Conservation (phyloP, 2,888 invertebrate species). For the Eupithecia dodoneata region DNA sequence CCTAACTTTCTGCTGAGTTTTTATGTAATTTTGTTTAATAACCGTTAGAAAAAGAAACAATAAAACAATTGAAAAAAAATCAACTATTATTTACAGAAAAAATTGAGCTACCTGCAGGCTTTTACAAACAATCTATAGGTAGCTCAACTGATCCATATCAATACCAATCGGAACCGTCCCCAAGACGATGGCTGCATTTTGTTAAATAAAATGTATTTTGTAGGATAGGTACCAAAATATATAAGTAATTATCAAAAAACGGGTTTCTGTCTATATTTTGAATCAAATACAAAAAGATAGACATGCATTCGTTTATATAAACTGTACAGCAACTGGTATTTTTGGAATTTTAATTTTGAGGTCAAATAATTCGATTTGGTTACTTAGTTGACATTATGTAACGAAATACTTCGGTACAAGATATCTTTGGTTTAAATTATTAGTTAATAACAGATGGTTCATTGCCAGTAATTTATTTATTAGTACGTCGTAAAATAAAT, state of each 20-base stretch:
- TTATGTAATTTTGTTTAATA: too few species aligned
- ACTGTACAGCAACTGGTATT: constrained; percentile 9
- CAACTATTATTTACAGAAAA: too few species aligned
- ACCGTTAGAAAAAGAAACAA: too few species aligned
- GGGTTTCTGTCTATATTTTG: neutral
- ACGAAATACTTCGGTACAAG: constrained; percentile 17
- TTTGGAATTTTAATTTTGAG: constrained; percentile 43
- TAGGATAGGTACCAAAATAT: neutral
- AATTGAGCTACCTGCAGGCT: too few species aligned
- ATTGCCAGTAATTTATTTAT: constrained; percentile 27
- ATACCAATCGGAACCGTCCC: too few species aligned
- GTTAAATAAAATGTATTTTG: neutral
- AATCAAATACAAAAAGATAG: neutral
- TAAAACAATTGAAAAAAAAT: too few species aligned
- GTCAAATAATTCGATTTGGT: constrained; percentile 15
- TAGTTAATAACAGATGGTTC: constrained; percentile 21
- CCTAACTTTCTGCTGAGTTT: neutral
- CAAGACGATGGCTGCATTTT: too few species aligned
- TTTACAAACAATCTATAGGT: too few species aligned
- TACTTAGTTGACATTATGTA: constrained; percentile 16
- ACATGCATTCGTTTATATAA: neutral
- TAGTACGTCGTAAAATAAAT: constrained; percentile 28
- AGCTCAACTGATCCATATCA: too few species aligned
- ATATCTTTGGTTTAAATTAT: constrained; percentile 19
- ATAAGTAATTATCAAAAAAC: neutral